These are phyloP conservation scores for Naja naja DNA, from an alignment of 2,113 vertebrate species.

Conservation along the genomic window DNA sequence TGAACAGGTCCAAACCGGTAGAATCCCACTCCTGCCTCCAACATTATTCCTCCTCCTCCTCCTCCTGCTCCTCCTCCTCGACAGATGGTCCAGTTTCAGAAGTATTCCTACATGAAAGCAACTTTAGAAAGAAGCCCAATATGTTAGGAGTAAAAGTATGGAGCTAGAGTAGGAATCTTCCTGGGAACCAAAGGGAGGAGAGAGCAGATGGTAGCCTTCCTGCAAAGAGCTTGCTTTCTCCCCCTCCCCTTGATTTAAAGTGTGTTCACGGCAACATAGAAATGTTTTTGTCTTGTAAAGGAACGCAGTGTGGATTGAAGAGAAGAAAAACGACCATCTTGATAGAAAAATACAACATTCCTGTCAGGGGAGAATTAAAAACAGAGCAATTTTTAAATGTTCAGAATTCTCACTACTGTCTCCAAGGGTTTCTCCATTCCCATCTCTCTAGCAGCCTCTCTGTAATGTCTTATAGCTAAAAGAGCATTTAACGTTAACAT, in stretches of 20 bases:
- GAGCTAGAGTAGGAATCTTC: not conserved
- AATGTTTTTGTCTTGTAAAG: not conserved
- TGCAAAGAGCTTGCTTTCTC: not conserved
- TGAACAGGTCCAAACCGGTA: no score
- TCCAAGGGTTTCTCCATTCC: not conserved
- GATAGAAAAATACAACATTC: no score
- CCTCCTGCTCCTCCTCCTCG: not conserved
- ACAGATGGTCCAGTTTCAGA: not conserved
- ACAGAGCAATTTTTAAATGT: no score
- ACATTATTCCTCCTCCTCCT: not conserved
- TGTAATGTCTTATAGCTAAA: not conserved
- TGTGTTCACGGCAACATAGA: not conserved
- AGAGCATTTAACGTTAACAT: not conserved
- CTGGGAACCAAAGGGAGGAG: not conserved
- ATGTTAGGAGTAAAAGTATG: not conserved
- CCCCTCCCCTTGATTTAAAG: not conserved
- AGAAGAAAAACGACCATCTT: not conserved
- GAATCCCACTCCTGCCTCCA: no score
- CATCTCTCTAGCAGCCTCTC: not conserved
- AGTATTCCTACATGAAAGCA: not conserved
- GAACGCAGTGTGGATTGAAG: not conserved
- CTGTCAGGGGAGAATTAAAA: no score
- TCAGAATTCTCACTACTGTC: no score
- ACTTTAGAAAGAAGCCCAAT: not conserved
- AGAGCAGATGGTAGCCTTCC: not conserved